These are phyloP conservation scores for Boloria selene DNA, from an alignment of 2,888 invertebrate species.

Conservation along the genomic window DNA sequence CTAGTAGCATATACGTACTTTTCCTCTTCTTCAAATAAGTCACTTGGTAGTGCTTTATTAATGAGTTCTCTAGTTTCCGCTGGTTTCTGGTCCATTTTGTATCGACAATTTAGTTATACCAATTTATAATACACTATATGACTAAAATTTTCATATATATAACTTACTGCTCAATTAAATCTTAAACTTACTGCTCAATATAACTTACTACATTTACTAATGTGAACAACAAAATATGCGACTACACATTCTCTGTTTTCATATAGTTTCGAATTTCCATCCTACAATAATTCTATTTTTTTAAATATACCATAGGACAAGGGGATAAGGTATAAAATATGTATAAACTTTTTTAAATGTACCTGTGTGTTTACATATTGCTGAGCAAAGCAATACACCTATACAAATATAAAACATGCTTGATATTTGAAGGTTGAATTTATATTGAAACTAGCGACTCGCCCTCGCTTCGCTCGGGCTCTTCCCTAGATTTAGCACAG, in stretches of 20 bases:
- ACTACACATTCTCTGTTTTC: no score
- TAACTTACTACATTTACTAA: no score
- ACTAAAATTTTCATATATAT: no score
- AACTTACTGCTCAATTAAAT: no score
- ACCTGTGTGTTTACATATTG: slow-evolving; percentile 11
- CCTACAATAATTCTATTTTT: neutral
- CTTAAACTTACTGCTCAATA: no score
- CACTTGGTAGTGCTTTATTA: slow-evolving; percentile 14
- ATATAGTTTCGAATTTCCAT: no score
- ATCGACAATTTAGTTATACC: neutral
- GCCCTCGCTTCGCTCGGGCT: no score
- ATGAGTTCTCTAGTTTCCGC: slow-evolving; percentile 32
- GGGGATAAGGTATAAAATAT: slow-evolving; percentile 1
- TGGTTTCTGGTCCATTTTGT: slow-evolving; percentile 30
- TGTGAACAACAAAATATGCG: no score
- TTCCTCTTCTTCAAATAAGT: slow-evolving; percentile 44
- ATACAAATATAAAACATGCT: slow-evolving; percentile 55
- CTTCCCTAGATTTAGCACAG: no score
- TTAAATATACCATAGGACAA: slow-evolving; percentile 5
- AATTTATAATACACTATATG: neutral
- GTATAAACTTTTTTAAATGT: neutral
- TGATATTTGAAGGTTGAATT: slow-evolving; percentile 48
- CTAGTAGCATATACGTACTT: slow-evolving; percentile 43
- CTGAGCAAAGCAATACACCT: slow-evolving; percentile 54
- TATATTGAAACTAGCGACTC: no score